phyloP scores from a whole-genome alignment of 2,888 invertebrate species.

The Hemicrepidius hirtus region DNA sequence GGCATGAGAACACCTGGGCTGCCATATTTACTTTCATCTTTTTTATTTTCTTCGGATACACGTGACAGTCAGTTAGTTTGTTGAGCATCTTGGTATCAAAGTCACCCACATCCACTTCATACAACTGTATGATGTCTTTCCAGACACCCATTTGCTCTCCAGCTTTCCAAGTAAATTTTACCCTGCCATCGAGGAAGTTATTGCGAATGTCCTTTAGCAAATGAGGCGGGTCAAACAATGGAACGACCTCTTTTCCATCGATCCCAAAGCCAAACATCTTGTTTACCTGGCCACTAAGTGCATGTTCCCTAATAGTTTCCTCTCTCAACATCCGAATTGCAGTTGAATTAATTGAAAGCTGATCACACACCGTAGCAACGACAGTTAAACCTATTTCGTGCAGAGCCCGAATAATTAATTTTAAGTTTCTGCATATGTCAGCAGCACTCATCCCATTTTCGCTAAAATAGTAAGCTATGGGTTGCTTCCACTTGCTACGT shows the following conservation, averaged over 20 bases:
- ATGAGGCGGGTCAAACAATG: constrained; percentile 47
- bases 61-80: constrained; percentile 19
- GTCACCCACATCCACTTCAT: constrained; percentile 18
- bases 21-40: constrained; percentile 38
- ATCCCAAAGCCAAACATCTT: constrained; percentile 35
- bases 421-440: too few species aligned
- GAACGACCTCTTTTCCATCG: constrained; percentile 39
- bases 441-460: constrained; percentile 19
- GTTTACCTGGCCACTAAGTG: too few species aligned
- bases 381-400: constrained; percentile 23
- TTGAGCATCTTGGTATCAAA: too few species aligned
- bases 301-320: too few species aligned
- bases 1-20: constrained; percentile 26
- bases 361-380: constrained; percentile 37
- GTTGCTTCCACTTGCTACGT: constrained; percentile 40
- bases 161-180: background rate
- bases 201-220: constrained; percentile 51
- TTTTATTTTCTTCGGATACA: constrained; percentile 16
- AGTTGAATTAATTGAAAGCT: constrained; percentile 38
- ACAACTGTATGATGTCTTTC: constrained; percentile 1
- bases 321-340: constrained; percentile 26
- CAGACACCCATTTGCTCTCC: background rate
- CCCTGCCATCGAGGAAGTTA: background rate
- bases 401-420: constrained; percentile 8
- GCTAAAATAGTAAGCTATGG: constrained; percentile 25